phyloP scores from a whole-genome alignment of 2,113 vertebrate genomes.

The Miniopterus natalensis region DNA sequence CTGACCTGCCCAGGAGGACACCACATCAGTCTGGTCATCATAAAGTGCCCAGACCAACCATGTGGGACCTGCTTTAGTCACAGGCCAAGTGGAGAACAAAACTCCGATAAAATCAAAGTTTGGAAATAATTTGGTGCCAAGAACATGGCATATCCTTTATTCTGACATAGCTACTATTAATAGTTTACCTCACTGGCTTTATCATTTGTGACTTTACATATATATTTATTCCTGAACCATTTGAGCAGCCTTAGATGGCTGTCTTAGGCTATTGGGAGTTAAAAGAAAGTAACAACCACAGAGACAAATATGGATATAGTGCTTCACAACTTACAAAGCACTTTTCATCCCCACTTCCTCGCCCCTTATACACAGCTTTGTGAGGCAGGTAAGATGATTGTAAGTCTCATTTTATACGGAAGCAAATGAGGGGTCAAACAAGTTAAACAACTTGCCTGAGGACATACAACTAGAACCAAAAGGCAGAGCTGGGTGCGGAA shows the following conservation, averaged over 20 bases:
- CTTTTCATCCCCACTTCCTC: not conserved
- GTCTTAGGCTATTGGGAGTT: no score
- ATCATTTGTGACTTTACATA: not conserved
- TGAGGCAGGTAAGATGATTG: not conserved
- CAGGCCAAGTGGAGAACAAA: not conserved
- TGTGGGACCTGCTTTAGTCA: not conserved
- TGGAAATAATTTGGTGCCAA: not conserved
- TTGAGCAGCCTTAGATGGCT: not conserved
- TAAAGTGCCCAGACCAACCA: not conserved
- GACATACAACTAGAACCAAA: not conserved
- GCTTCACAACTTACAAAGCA: not conserved
- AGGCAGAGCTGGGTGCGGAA: not conserved
- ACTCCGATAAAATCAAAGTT: not conserved
- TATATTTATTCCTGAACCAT: not conserved
- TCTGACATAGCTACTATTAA: not conserved
- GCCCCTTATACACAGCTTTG: not conserved
- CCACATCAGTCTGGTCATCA: not conserved
- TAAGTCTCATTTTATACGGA: not conserved
- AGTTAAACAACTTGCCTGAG: not conserved
- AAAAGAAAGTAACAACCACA: not conserved
- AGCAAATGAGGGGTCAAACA: not conserved
- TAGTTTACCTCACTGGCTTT: not conserved
- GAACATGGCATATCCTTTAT: not conserved
- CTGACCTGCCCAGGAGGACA: not conserved
- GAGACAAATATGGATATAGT: not conserved